These are phyloP conservation scores for Odocoileus hemionus DNA, from an alignment of 2,113 vertebrate species.

Conservation along the genomic window DNA sequence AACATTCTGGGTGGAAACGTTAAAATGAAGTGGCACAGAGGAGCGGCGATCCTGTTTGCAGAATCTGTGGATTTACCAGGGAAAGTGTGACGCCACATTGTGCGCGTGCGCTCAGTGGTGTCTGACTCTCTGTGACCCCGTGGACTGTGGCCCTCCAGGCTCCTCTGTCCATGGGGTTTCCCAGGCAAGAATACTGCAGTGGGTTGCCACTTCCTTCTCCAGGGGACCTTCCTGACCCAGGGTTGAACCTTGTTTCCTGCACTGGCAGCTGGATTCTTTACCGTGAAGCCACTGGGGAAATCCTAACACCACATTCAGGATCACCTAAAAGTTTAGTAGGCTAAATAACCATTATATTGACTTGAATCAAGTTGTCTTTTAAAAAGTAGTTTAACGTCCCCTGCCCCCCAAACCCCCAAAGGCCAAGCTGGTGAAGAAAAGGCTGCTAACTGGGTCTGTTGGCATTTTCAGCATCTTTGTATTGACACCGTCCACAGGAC, in stretches of 20 bases:
- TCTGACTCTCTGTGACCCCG: background rate
- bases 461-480: background rate
- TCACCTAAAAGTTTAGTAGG: background rate
- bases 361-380: background rate
- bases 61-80: accelerated
- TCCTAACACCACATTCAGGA: background rate
- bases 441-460: accelerated
- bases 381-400: background rate
- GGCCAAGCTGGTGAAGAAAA: background rate
- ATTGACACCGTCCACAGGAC: accelerated
- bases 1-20: background rate
- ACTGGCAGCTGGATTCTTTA: background rate
- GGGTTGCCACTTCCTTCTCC: background rate
- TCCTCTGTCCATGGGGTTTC: background rate
- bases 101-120: accelerated
- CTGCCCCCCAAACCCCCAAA: background rate
- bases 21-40: background rate
- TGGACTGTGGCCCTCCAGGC: background rate
- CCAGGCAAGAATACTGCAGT: background rate
- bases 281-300: background rate
- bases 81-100: background rate
- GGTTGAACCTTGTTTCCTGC: background rate
- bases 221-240: background rate
- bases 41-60: no score
- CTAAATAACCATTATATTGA: background rate